Conservation (phyloP, 30 jellyfish, hydroid and myxozoan species). For the Hydra vulgaris region DNA sequence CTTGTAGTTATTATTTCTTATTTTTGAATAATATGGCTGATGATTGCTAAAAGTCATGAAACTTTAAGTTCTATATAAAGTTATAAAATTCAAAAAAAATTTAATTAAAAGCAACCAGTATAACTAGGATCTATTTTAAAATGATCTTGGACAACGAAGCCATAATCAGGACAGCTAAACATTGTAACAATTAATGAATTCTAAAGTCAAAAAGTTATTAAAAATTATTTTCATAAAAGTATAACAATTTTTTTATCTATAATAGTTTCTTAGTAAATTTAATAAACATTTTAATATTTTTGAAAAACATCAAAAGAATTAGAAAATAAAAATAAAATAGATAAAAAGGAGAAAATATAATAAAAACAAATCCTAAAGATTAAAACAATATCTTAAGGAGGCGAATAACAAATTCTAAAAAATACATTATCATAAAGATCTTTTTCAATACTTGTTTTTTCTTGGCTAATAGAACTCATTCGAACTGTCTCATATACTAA, state of each 20-base stretch:
- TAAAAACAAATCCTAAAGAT: no score
- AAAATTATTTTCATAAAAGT: no score
- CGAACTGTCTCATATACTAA: constrained; percentile 61
- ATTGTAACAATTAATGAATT: constrained; percentile 45
- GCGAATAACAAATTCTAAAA: neutral
- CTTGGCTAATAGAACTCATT: neutral
- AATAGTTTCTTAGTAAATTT: neutral
- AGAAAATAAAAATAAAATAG: neutral
- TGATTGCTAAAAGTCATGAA: no score
- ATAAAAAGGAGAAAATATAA: no score
- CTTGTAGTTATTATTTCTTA: no score
- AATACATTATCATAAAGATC: neutral
- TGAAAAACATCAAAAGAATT: neutral
- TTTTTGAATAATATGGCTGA: no score
- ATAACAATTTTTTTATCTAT: no score
- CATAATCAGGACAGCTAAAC: constrained; percentile 82
- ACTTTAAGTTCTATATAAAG: neutral
- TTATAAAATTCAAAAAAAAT: no score
- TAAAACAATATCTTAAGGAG: no score
- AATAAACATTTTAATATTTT: no score
- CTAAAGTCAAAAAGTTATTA: constrained; percentile 17
- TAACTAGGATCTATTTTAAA: constrained; percentile 6
- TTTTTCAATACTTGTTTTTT: neutral
- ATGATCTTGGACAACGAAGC: constrained; percentile 82
- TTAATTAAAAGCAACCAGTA: neutral